phyloP scores from a whole-genome alignment of 2,888 invertebrate species.

The Phengaris alcon region DNA sequence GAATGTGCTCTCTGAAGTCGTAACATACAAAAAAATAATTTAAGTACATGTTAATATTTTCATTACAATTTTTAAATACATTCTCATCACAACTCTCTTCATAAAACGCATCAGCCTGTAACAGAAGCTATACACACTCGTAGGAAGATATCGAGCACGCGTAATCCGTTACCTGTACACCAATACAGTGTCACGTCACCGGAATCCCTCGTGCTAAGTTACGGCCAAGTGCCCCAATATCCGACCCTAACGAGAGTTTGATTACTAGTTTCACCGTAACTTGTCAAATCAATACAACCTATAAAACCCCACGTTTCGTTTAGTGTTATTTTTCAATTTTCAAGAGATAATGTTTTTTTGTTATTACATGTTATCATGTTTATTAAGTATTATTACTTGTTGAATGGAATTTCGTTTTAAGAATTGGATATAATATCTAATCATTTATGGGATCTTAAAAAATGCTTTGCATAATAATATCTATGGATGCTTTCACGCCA shows the following conservation, averaged over 20 bases:
- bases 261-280: constrained; percentile 11
- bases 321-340: constrained; percentile 5
- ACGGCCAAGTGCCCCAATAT: constrained; percentile 21
- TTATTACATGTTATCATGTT: not conserved
- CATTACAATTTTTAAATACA: too few species aligned
- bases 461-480: too few species aligned
- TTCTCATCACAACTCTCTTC: too few species aligned
- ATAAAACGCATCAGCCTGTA: not conserved
- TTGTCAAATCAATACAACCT: not conserved
- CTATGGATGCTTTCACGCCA: too few species aligned
- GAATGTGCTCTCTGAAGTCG: too few species aligned
- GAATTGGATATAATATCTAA: not conserved
- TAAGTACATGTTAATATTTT: too few species aligned
- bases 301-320: not conserved
- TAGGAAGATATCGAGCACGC: not conserved
- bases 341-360: not conserved
- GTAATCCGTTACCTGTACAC: not conserved
- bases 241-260: constrained; percentile 26
- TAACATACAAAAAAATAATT: too few species aligned
- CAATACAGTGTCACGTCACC: not conserved
- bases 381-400: not conserved
- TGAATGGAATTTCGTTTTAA: not conserved
- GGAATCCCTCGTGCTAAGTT: not conserved
- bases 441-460: too few species aligned
- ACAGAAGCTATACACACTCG: too few species aligned